A percentile compares a stretch with the other conserved stretches of the same genome.
Conservation (phyloP, 2,888 invertebrate species). For the Lycophotia porphyrea region DNA sequence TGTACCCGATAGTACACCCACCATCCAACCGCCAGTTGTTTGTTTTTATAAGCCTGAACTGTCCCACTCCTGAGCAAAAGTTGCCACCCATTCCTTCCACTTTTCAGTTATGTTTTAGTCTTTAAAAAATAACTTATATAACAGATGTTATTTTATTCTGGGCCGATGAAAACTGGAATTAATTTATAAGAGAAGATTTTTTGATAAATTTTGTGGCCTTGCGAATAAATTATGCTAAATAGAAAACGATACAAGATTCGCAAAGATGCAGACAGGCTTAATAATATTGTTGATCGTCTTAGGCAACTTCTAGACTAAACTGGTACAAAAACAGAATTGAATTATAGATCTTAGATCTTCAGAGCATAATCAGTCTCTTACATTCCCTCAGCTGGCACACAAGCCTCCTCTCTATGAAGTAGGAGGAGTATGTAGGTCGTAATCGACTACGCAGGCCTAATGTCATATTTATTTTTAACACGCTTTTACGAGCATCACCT, state of each 20-base stretch:
- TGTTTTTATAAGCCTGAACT: no score
- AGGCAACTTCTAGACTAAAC: background rate
- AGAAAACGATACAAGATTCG: slow-evolving; percentile 23
- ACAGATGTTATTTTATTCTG: background rate
- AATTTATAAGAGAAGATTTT: slow-evolving; percentile 10
- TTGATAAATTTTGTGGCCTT: slow-evolving; percentile 12
- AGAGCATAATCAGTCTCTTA: background rate
- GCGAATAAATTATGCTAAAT: slow-evolving; percentile 57
- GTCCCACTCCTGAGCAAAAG: no score
- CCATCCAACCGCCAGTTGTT: background rate
- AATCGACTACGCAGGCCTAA: background rate
- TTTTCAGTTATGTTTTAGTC: background rate
- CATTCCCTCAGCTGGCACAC: background rate
- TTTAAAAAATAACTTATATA: background rate
- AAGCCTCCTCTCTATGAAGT: background rate
- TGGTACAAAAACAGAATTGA: background rate
- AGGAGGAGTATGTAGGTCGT: background rate
- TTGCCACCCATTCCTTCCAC: no score
- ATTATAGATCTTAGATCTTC: background rate
- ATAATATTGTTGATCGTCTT: background rate
- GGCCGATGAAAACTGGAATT: slow-evolving; percentile 6
- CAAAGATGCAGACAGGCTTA: slow-evolving; percentile 14
- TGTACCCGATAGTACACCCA: background rate
- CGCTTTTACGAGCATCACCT: no score
- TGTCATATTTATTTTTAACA: background rate